Base-by-base conservation (phyloP, 2,888 invertebrate species). In the Drosophila emarginata region DNA sequence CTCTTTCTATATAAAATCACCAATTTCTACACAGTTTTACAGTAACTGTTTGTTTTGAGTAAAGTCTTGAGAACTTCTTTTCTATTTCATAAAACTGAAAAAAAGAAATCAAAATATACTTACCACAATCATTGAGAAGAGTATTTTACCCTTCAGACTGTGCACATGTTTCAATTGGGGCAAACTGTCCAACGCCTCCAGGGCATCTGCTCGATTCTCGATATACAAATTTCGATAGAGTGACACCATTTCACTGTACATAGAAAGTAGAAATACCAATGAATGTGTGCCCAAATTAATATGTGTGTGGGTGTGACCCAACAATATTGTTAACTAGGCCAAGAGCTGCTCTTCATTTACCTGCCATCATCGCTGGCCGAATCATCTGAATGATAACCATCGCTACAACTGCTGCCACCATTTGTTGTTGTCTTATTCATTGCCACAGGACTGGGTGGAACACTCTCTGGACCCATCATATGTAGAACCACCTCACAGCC, bases 41-140 rank as follows among this genome's bases (percentile, higher is more conserved):
- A 14, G 4, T 11, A n/a, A 45, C 23, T 57, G 40, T n/a, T n/a
- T n/a, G n/a, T n/a, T n/a, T n/a, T n/a, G n/a, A n/a, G n/a, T n/a
- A n/a, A n/a, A n/a, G n/a, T n/a, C n/a, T n/a, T n/a, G n/a, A n/a
- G n/a, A n/a, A n/a, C n/a, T n/a, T n/a, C n/a, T n/a, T n/a, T n/a
- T n/a, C n/a, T n/a, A n/a, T n/a, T n/a, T n/a, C n/a, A n/a, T n/a
- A n/a, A n/a, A n/a, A n/a, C n/a, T n/a, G n/a, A n/a, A n/a, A n/a
- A n/a, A n/a, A n/a, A n/a, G 4, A 23, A 23, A 2, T 23, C 23
- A 23, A 23, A 23, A 23, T 21, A 23, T 53, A 94, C 97, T 95
- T 92, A 98, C 98, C 93, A 98, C 98, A 80, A 98, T 95, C 67
- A 98, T 97, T 67, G 98, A 98, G 93, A 98, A 98, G 77, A 99